These are phyloP conservation scores for Drosophila chauvacae DNA, from an alignment of 1,140 invertebrate genomes.

Conservation along the genomic window DNA sequence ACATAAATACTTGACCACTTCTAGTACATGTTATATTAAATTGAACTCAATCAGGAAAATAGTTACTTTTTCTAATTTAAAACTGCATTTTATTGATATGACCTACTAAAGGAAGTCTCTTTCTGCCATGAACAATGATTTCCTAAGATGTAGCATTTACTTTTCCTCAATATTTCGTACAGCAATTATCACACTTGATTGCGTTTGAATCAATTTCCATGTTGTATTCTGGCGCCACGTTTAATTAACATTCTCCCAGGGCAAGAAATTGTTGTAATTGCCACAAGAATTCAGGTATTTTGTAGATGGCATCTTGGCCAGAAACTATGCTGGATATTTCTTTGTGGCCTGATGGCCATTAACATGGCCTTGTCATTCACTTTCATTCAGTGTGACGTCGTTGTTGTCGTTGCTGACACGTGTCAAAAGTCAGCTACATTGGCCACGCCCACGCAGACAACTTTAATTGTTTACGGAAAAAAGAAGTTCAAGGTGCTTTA, in stretches of 20 bases:
- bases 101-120: not conserved
- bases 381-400: constrained; percentile 37
- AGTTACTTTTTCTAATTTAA: not conserved
- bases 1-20: too few relatives aligned
- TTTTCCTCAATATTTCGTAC: not conserved
- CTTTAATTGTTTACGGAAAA: constrained; percentile 65
- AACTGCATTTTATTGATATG: not conserved
- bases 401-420: constrained; percentile 56
- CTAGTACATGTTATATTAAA: not conserved
- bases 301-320: constrained; percentile 16
- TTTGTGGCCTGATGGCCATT: constrained; percentile 41
- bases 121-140: not conserved
- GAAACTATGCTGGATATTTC: constrained; percentile 32
- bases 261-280: constrained; percentile 38
- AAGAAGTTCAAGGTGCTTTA: not conserved
- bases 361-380: constrained; percentile 56
- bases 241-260: constrained; percentile 42
- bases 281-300: constrained; percentile 32
- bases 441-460: constrained; percentile 58
- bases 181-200: constrained; percentile 38
- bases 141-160: not conserved
- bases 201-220: constrained; percentile 14
- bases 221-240: not conserved
- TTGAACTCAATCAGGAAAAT: not conserved
- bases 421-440: constrained; percentile 66